phyloP scores from a whole-genome alignment of 2,113 vertebrate genomes.

The Microtus richardsoni region DNA sequence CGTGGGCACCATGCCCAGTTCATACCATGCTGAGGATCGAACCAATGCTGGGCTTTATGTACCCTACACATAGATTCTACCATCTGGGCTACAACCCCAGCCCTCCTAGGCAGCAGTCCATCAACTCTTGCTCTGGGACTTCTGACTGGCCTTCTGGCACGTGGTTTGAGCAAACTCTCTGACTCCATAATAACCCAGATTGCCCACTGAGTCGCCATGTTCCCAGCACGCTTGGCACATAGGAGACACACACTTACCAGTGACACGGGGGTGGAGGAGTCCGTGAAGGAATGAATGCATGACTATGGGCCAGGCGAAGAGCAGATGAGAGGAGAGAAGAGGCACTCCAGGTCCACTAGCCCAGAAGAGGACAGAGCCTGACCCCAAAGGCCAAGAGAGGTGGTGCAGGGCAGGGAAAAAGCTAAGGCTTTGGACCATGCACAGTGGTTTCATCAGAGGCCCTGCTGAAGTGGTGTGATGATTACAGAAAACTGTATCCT shows the following conservation, averaged over 20 bases:
- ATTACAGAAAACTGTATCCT: background rate
- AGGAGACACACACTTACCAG: background rate
- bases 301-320: background rate
- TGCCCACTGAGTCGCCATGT: background rate
- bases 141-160: background rate
- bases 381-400: background rate
- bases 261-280: background rate
- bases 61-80: background rate
- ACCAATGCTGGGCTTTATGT: background rate
- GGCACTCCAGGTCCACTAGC: fast-evolving
- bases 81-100: background rate
- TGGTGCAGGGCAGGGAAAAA: background rate
- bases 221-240: background rate
- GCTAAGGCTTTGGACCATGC: background rate
- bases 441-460: background rate
- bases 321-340: too few relatives aligned
- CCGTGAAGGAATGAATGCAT: background rate
- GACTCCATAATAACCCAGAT: background rate
- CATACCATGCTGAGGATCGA: background rate
- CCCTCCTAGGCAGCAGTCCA: background rate
- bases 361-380: fast-evolving
- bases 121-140: background rate
- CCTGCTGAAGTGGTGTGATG: too few relatives aligned
- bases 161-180: background rate
- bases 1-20: background rate